Percentiles rank a stretch among this genome's conserved stretches.
Conservation (phyloP, 2,888 invertebrate species). For the Chymomyza caudatula region DNA sequence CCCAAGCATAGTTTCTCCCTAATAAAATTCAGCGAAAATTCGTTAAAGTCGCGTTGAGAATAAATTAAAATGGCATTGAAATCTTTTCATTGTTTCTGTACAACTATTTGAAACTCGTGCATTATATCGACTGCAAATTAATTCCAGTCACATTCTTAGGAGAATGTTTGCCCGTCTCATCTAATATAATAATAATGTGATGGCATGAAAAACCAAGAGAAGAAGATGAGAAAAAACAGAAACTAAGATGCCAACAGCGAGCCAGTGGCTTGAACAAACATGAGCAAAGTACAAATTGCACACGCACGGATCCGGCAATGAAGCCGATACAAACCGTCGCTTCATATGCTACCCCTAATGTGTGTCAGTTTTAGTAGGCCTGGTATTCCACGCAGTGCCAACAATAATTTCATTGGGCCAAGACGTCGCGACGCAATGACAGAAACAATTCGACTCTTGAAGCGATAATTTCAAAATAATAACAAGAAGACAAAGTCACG, state of each 20-base stretch:
- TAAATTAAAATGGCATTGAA: slow-evolving; percentile 46
- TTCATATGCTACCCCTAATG: neutral
- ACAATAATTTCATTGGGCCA: slow-evolving; percentile 38
- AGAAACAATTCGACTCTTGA: slow-evolving; percentile 54
- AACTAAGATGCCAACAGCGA: neutral
- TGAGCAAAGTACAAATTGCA: slow-evolving; percentile 62
- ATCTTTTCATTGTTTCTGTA: neutral
- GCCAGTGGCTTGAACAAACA: slow-evolving; percentile 24
- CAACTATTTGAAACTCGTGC: neutral
- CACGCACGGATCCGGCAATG: slow-evolving; percentile 7
- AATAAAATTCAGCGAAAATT: slow-evolving; percentile 38
- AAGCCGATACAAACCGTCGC: neutral
- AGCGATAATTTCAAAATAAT: slow-evolving; percentile 64
- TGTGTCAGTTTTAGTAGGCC: slow-evolving; percentile 3
- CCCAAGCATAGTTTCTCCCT: slow-evolving; percentile 5
- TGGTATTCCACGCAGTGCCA: neutral
- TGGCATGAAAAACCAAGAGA: neutral
- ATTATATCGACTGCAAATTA: slow-evolving; percentile 24
- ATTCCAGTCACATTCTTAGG: slow-evolving; percentile 60
- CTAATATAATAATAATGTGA: neutral
- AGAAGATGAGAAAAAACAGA: neutral
- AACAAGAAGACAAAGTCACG: slow-evolving; percentile 63
- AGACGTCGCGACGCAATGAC: slow-evolving; percentile 6
- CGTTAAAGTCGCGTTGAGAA: slow-evolving; percentile 17
- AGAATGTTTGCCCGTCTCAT: slow-evolving; percentile 31